These are phyloP conservation scores for Oophaga pumilio DNA, from an alignment of 2,113 vertebrate genomes.

Conservation along the genomic window DNA sequence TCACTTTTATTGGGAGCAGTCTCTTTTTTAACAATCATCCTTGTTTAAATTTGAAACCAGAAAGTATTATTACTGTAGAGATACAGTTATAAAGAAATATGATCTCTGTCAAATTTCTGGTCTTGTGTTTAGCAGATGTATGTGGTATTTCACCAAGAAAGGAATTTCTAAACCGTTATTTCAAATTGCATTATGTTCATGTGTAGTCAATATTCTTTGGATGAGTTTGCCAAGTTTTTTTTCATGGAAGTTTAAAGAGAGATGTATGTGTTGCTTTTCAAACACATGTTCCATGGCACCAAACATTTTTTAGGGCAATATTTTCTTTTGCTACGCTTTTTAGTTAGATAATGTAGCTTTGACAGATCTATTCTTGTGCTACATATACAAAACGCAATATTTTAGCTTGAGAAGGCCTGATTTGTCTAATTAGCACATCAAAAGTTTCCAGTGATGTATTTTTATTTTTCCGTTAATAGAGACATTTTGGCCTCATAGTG, in stretches of 20 bases:
- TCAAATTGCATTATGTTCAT: neutral
- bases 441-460: too few relatives aligned
- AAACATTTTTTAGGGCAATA: neutral
- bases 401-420: too few relatives aligned
- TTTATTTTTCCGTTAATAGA: too few relatives aligned
- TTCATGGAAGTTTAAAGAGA: neutral
- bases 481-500: too few relatives aligned
- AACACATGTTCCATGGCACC: neutral
- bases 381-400: too few relatives aligned
- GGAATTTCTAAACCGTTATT: neutral
- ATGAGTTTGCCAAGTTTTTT: neutral
- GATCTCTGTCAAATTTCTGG: neutral
- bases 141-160: neutral
- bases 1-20: neutral
- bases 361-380: too few relatives aligned
- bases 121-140: conserved; percentile 8
- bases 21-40: neutral
- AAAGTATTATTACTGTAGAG: neutral
- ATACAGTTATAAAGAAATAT: neutral
- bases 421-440: too few relatives aligned
- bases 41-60: neutral
- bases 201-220: neutral
- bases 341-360: too few relatives aligned
- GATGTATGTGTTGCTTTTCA: neutral
- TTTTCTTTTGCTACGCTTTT: neutral